Conservation (phyloP, 1,140 invertebrate species). For the Melitaea cinxia region DNA sequence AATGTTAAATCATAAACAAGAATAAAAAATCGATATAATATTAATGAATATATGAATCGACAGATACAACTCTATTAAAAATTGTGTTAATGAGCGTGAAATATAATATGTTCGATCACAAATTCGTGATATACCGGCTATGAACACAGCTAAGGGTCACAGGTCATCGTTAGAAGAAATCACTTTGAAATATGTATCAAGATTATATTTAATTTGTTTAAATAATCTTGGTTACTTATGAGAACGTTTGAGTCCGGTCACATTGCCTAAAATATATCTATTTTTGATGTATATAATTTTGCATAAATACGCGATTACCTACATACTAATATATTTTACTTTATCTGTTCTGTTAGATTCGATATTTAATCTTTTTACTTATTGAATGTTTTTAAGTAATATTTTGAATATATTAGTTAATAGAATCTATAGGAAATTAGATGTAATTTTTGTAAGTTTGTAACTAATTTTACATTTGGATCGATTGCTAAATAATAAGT, state of each 20-base stretch:
- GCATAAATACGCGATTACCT: too few relatives aligned
- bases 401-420: too few relatives aligned
- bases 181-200: constrained; percentile 15
- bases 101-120: constrained; percentile 7
- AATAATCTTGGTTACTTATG: constrained; percentile 7
- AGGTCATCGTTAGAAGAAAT: constrained; percentile 15
- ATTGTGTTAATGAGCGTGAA: constrained; percentile 13
- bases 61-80: constrained; percentile 17
- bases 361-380: too few relatives aligned
- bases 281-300: neutral
- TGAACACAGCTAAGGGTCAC: constrained; percentile 14
- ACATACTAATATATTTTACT: too few relatives aligned
- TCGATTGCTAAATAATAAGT: too few relatives aligned
- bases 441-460: too few relatives aligned
- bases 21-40: constrained; percentile 8
- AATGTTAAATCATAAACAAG: constrained; percentile 8
- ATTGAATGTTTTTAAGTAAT: too few relatives aligned
- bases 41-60: neutral
- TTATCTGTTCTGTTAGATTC: too few relatives aligned
- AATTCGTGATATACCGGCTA: neutral
- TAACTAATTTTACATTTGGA: too few relatives aligned
- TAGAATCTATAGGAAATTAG: too few relatives aligned
- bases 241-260: neutral
- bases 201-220: constrained; percentile 14
- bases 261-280: neutral